A percentile compares a stretch with the other conserved stretches of the same genome.
Conservation (phyloP, 1,140 invertebrate species). For the Tetranychus cinnabarinus region DNA sequence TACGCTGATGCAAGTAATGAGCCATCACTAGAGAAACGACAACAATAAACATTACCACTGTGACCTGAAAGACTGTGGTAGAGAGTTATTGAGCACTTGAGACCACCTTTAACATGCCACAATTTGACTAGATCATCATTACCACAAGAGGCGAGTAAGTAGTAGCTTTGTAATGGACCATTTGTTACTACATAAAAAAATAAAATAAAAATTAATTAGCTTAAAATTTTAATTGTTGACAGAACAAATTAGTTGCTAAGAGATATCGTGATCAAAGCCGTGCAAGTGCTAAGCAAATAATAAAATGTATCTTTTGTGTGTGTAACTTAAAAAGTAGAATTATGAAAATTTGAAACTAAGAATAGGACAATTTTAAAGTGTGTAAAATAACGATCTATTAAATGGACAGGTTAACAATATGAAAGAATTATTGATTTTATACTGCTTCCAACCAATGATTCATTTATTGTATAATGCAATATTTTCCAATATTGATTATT, state of each 20-base stretch:
- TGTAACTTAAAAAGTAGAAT: too few species aligned
- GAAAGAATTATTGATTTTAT: too few species aligned
- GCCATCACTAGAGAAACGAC: slow-evolving; percentile 34
- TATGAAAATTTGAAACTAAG: too few species aligned
- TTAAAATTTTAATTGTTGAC: background rate
- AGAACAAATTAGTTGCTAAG: background rate
- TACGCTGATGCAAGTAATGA: slow-evolving; percentile 32
- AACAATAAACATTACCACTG: slow-evolving; percentile 28
- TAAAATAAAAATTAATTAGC: background rate
- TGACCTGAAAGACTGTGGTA: slow-evolving; percentile 14
- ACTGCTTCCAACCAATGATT: too few species aligned
- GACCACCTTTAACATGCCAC: slow-evolving; percentile 34
- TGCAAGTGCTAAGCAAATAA: too few species aligned
- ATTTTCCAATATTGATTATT: too few species aligned
- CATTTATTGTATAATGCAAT: too few species aligned
- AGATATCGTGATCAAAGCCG: too few species aligned
- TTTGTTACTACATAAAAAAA: slow-evolving; percentile 6
- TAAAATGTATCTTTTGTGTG: too few species aligned
- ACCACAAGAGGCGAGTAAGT: slow-evolving; percentile 38
- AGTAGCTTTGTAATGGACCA: slow-evolving; percentile 17
- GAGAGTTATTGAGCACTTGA: slow-evolving; percentile 13
- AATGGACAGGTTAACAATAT: too few species aligned
- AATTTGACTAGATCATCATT: slow-evolving; percentile 46
- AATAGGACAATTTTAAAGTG: too few species aligned
- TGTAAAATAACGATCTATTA: too few species aligned